phyloP scores from a whole-genome alignment of 2,797 vertebrate species.

The Epinephelus coioides region DNA sequence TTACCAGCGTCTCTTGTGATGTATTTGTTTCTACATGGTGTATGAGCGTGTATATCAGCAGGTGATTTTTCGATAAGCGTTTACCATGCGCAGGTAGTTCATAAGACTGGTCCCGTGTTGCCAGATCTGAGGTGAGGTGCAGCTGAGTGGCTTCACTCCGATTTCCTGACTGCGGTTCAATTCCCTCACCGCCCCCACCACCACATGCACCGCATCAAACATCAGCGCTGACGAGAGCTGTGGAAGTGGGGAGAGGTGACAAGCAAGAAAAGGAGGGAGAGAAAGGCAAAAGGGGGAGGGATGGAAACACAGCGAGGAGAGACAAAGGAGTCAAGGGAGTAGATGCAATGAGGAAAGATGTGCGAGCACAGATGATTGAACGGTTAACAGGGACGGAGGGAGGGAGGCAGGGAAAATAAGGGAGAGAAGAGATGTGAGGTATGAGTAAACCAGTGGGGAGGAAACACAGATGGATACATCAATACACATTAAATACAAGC shows the following conservation, averaged over 20 bases:
- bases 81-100: conserved; percentile 97
- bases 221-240: conserved; percentile 92
- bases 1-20: not conserved
- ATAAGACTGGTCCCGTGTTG: conserved; percentile 96
- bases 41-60: not conserved
- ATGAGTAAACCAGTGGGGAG: conserved; percentile 67
- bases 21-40: not conserved
- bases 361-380: conserved; percentile 50
- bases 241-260: conserved; percentile 34
- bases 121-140: conserved; percentile 94
- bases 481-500: conserved; percentile 78
- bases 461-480: conserved; percentile 74
- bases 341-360: conserved; percentile 47
- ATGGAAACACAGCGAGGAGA: conserved; percentile 11
- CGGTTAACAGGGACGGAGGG: conserved; percentile 49
- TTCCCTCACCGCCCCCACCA: conserved; percentile 91
- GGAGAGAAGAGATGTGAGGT: conserved; percentile 57
- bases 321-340: conserved; percentile 38
- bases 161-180: conserved; percentile 95
- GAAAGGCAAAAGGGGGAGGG: not conserved
- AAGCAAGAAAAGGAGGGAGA: conserved; percentile 1
- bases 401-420: conserved; percentile 29
- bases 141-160: conserved; percentile 92
- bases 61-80: conserved; percentile 39
- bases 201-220: conserved; percentile 94